Evolutionary conservation across 2,888 invertebrate species (phyloP), one percentile per base, ranked within the genome.

Genomic region (Serrognathus titanus): DNA sequence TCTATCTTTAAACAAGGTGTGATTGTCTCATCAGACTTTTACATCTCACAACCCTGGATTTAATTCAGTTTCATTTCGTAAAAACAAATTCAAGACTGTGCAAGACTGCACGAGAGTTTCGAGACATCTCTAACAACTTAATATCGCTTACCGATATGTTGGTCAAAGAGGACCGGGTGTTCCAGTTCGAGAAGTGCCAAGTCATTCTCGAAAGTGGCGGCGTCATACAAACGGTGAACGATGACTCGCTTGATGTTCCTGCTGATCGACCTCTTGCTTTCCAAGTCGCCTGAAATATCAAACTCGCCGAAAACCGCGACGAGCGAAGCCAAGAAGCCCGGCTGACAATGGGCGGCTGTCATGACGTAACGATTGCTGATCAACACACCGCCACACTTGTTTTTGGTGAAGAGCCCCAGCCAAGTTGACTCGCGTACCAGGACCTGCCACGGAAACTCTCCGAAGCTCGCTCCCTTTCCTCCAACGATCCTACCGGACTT

Each of bases 281-380:
- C 94, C 65, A 88, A 79, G 71, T 92, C 91, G 0, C 92, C 90
- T 0, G 92, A 91, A 64, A 95, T 89, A 74, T 95, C 94, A 72
- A 88, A 91, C 73, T 95, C 94, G 0, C 95, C 95, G 70, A 95
- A 89, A 2, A 95, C 93, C 0, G 94, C 94, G 9, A 95, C 90
- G 58, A 95, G 78, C 0, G 93, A 92, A 0, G 94, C 94, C 55
- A 95, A 80, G 79, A 95, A 94, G 40, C 94, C 94, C 43, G 95
- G 94, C 74, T 95, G 94, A 79, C 95, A 96, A 83, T 96, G 95
- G 0, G 95, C 95, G 0, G 95, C 95, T 0, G 95, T 95, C 57
- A 94, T 87, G 3, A 95, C 94, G 71, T 88, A 94, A 75, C 86
- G 85, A 67, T 84, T 88, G 37, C 92, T 90, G 68, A 95, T 92